Base-by-base conservation (phyloP, 2,888 invertebrate genomes). In the Bhutanitis thaidina region DNA sequence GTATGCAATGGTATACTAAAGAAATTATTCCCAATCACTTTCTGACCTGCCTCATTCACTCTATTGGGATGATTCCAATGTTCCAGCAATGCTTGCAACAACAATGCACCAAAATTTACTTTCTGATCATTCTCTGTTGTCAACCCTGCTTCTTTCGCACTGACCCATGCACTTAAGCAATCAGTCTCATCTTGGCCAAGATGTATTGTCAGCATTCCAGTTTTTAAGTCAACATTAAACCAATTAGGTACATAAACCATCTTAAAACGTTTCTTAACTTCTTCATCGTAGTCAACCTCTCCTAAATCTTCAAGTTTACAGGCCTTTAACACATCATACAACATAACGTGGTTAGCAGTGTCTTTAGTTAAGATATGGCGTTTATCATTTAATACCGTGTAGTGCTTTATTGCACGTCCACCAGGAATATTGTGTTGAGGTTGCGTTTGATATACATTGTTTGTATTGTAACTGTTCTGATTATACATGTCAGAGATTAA, bases 181-280 rank as follows among this genome's bases (percentile, higher is more conserved):
- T 99, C 99, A 0, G 96, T 96, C 85, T 99, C 99, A 77, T 99
- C 99, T 79, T 97, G 96, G 0, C 96, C 96, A 64, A 99, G 91
- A 73, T 99, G 98, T 76, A 99, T 97, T 7, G 98, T 98, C 67
- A 99, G 90, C 96, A 99, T 96, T 56, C 99, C 99, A 53, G 98
- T 99, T 90, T 99, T 99, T 40, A 99, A 92, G 88, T 99, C 99
- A 38, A 99, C 98, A 60, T 96, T 96, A 79, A 99, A 99, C 99
- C 99, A 99, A 87, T 97, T 98, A 25, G 99, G 99, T 67, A 99
- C 98, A 77, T 95, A 98, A 44, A 99, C 94, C 92, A 95, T 95
- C 85, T 97, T 96, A 67, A 95, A 96, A 55, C 96, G 90, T 70
- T 96, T 96, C 75, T 98, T 97, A 1, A 97, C 92, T 88, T 98